Evolutionary conservation across 1,140 invertebrate genomes (phyloP).

Genomic region (Chymomyza costata): DNA sequence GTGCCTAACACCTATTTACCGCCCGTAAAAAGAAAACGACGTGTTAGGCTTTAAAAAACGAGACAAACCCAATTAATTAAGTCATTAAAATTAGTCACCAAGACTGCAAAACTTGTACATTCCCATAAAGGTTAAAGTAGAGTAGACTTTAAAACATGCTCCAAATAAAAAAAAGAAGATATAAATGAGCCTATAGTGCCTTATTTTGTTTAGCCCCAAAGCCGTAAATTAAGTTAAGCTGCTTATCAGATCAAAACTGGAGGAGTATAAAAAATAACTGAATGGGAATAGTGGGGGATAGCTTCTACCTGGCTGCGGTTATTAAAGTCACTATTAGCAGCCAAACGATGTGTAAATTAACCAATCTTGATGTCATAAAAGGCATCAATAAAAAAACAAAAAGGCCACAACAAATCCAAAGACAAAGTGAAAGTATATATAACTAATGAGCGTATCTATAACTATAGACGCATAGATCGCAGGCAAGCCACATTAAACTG

Average conservation of each 20-base stretch:
- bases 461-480: constrained; percentile 39
- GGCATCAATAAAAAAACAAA: constrained; percentile 36
- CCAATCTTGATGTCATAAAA: constrained; percentile 56
- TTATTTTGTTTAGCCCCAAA: constrained; percentile 32
- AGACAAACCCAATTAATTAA: no score
- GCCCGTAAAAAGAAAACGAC: constrained; percentile 28
- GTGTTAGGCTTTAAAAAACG: no score
- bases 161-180: no score
- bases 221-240: constrained; percentile 49
- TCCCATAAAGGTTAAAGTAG: no score
- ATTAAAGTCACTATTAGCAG: constrained; percentile 5
- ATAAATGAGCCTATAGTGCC: neutral
- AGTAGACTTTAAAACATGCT: no score
- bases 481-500: neutral
- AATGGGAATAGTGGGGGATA: neutral
- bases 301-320: no score
- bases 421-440: neutral
- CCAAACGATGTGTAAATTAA: constrained; percentile 63
- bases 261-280: no score
- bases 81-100: no score
- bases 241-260: constrained; percentile 51
- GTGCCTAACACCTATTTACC: constrained; percentile 19
- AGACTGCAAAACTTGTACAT: no score
- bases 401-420: neutral
- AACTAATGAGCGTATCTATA: constrained; percentile 47